Percentiles rank a stretch among this genome's conserved stretches.
These are phyloP conservation scores for Acleris sparsana DNA, from an alignment of 2,888 invertebrate species.

Conservation along the genomic window DNA sequence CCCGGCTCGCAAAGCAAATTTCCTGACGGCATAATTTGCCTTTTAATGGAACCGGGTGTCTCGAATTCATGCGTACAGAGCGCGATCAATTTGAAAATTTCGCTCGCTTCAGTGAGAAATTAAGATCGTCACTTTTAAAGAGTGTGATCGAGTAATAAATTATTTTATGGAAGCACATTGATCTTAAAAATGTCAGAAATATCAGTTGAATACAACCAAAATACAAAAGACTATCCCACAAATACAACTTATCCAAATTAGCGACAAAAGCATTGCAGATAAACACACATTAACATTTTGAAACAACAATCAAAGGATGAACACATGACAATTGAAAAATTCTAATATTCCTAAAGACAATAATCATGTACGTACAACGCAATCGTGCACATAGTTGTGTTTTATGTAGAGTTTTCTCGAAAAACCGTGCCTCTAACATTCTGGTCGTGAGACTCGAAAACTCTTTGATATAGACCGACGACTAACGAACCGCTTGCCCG, in stretches of 20 bases:
- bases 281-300: too few relatives aligned
- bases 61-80: background rate
- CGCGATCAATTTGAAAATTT: background rate
- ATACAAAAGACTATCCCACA: too few relatives aligned
- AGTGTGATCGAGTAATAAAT: background rate
- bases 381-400: conserved; percentile 68
- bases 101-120: background rate
- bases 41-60: conserved; percentile 9
- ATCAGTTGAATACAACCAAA: too few relatives aligned
- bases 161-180: background rate
- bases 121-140: background rate
- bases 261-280: too few relatives aligned
- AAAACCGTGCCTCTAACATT: conserved; percentile 68
- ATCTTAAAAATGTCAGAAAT: too few relatives aligned
- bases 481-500: conserved; percentile 61
- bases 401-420: conserved; percentile 66
- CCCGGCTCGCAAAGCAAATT: conserved; percentile 9
- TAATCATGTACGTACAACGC: conserved; percentile 53
- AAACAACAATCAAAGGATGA: background rate
- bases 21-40: conserved; percentile 23
- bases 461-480: conserved; percentile 72
- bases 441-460: conserved; percentile 69
- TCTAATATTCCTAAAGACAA: conserved; percentile 13
- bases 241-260: too few relatives aligned
- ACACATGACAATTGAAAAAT: background rate